These are phyloP conservation scores for Myiotriccus ornatus DNA, from an alignment of 2,797 vertebrate genomes.

Conservation along the genomic window DNA sequence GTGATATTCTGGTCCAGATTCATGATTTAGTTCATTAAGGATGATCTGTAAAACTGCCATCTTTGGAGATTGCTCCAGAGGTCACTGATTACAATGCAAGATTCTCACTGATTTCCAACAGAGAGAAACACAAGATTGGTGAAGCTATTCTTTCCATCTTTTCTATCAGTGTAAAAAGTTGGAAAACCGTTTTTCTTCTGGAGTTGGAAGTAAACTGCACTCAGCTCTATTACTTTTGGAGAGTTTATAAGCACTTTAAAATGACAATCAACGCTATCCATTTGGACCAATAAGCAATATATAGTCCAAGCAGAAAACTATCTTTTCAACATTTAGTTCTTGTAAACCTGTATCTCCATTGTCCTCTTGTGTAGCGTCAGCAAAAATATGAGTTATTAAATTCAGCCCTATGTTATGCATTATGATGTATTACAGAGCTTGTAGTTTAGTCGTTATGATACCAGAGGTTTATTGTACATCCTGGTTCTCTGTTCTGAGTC, in stretches of 20 bases:
- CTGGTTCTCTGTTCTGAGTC: slow-evolving; percentile 63
- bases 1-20: background rate
- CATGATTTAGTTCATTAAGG: background rate
- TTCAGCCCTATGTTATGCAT: background rate
- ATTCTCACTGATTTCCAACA: background rate
- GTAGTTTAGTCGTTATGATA: background rate
- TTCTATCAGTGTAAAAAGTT: background rate
- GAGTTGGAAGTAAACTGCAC: background rate
- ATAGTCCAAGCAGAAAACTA: background rate
- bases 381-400: background rate
- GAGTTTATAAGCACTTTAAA: background rate
- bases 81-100: background rate
- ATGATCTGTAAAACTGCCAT: fast-evolving
- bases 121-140: background rate
- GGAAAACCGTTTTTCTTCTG: background rate
- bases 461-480: background rate
- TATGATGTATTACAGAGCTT: background rate
- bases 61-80: background rate
- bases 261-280: background rate
- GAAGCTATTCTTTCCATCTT: background rate
- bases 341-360: background rate
- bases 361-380: background rate
- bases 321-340: background rate
- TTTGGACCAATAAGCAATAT: background rate
- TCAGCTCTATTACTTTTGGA: background rate